Evolutionary conservation across 1,140 invertebrate genomes (phyloP), one percentile per base, ranked within the genome.

Genomic region (Lepidurus couesii): DNA sequence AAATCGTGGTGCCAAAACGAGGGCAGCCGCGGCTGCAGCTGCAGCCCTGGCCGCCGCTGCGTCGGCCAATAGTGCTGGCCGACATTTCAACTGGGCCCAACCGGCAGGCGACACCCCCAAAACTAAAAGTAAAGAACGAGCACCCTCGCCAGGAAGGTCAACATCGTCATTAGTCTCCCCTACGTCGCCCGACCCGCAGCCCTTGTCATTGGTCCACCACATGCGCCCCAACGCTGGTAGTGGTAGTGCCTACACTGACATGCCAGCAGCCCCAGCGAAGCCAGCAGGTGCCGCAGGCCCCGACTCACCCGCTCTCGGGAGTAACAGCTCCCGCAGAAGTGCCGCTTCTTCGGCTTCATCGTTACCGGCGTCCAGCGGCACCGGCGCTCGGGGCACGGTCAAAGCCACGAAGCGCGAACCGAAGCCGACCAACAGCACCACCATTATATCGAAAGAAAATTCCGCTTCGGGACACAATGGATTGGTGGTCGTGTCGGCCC

Each of bases 401-500:
- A 65, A 65, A 65, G 53, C 53, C 53, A 65, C 53, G 21, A 65
- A 65, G 53, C 53, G 53, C 53, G 53, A 65, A 65, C 53, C n/a
- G 53, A 65, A 65, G 53, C 53, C 53, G 21, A 16, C 53, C 53
- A 65, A 13, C 53, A 65, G 16, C 53, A 65, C 53, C 53, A 65
- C n/a, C n/a, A 65, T n/a, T 21, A 65, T 21, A 7, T 65, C 53
- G 16, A 65, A 65, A 65, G 53, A 65, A 65, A 65, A 21, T 65
- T 21, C 53, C n/a, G 53, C 53, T 65, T 65, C 53, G 13, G 53
- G 53, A 65, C 53, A 65, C 53, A 65, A 65, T 65, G 53, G 53
- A 21, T 65, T 65, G 53, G 53, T 65, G 53, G 75, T 47, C 44
- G 75, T 47, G 44, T 44, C 21, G 75, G 45, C 76, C 76, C 45